phyloP scores from a whole-genome alignment of 1,140 invertebrate species.

The Ostrea edulis region DNA sequence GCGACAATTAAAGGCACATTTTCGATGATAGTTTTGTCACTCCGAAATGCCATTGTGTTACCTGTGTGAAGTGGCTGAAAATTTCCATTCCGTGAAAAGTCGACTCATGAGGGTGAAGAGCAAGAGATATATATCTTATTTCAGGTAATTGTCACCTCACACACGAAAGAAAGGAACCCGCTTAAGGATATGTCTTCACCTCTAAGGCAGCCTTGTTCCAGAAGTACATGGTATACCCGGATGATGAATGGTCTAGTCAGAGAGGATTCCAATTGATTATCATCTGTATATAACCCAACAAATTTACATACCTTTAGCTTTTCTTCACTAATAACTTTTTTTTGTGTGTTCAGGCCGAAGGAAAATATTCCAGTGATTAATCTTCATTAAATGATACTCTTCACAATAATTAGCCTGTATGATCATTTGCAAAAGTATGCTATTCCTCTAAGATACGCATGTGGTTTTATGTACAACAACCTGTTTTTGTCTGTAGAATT shows the following conservation, averaged over 20 bases:
- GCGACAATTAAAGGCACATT: constrained; percentile 53
- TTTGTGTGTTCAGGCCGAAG: background rate
- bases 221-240: background rate
- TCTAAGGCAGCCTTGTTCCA: background rate
- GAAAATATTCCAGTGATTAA: background rate
- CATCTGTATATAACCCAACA: background rate
- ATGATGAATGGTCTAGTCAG: background rate
- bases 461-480: background rate
- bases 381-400: background rate
- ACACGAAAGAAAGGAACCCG: background rate
- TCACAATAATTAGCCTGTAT: background rate
- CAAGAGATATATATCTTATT: constrained; percentile 30
- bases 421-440: too few relatives aligned
- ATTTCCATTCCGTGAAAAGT: background rate
- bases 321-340: background rate
- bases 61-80: constrained; percentile 20
- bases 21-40: constrained; percentile 53
- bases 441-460: background rate
- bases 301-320: constrained; percentile 26
- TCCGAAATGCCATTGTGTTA: constrained; percentile 43
- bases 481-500: background rate
- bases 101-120: background rate
- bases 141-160: background rate
- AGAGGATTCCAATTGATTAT: constrained; percentile 2
- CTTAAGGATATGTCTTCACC: background rate